Evolutionary conservation across 1,140 invertebrate genomes (phyloP), one percentile per base, ranked within the genome.

Genomic region (Danaus melanippus): DNA sequence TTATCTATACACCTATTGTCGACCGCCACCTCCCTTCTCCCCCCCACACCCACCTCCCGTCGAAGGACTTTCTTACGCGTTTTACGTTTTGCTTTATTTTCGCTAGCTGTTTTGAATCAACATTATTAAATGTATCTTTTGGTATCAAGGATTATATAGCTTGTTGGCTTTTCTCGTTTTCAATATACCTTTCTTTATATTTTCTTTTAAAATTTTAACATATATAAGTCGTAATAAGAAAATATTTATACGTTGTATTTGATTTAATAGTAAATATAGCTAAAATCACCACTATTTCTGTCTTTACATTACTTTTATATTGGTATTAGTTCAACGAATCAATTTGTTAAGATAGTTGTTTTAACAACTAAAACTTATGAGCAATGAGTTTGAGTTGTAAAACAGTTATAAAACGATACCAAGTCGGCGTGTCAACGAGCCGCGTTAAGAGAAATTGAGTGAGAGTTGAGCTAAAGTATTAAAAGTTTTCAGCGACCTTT

Each of bases 1-100:
- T 84, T 86, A 84, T 86, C 80, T 84, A 74, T 84, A 79, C 80
- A 84, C 79, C 81, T 86, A 86, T 86, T 86, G 81, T 84, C 71
- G 74, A 56, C 78, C 76, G 65, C 70, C 74, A 68, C 68, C 65
- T 60, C 53, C 50, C 53, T 44, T 51, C 63, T 53, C 65, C 21
- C 21, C 21, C 21, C 21, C 6, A 32, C 58, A 53, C 58, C 69
- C 66, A 41, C 69, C 71, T 45, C 69, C 70, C 74, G 67, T 55
- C 65, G 67, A 69, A 74, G 60, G 75, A 78, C 73, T 79, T 81
- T 82, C 82, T 85, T 86, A 82, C 79, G 79, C 80, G 79, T 79
- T 84, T 79, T 82, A 81, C 75, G 72, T 79, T 85, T 78, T 84
- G 76, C 81, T 79, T 84, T 72, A 72, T 72, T 71, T 63, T 71